Percentiles rank a stretch among this genome's conserved stretches.
Evolutionary conservation across 2,797 vertebrate species (phyloP).

Genomic region (Pyrocephalus nanus): DNA sequence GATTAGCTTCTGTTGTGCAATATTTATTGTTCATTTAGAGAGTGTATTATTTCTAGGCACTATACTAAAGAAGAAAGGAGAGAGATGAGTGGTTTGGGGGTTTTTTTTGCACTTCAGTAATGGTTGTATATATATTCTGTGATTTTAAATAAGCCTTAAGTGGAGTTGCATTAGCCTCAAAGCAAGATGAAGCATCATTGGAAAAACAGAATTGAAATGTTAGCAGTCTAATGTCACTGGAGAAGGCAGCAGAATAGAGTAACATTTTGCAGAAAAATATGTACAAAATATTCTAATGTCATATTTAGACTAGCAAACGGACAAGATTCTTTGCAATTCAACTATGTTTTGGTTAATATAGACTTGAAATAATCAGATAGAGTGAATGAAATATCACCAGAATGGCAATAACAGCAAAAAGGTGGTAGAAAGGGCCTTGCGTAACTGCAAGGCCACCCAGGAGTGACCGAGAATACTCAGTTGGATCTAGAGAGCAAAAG

Average conservation of each 20-base stretch:
- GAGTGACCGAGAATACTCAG: background rate
- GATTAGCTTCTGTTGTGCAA: constrained; percentile 11
- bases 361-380: background rate
- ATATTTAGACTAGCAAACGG: background rate
- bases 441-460: background rate
- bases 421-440: background rate
- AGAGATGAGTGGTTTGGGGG: background rate
- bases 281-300: background rate
- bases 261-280: background rate
- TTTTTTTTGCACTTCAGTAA: background rate
- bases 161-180: background rate
- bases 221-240: background rate
- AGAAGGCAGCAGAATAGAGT: background rate
- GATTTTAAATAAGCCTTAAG: background rate
- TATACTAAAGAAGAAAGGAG: background rate
- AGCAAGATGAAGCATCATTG: background rate
- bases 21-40: constrained; percentile 27
- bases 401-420: background rate
- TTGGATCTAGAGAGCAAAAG: background rate
- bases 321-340: background rate
- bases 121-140: background rate
- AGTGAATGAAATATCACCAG: background rate
- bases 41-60: constrained; percentile 8
- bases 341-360: background rate
- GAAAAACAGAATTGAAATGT: background rate